These are phyloP conservation scores for Tetropium fuscum DNA, from an alignment of 2,888 invertebrate species.

Conservation along the genomic window DNA sequence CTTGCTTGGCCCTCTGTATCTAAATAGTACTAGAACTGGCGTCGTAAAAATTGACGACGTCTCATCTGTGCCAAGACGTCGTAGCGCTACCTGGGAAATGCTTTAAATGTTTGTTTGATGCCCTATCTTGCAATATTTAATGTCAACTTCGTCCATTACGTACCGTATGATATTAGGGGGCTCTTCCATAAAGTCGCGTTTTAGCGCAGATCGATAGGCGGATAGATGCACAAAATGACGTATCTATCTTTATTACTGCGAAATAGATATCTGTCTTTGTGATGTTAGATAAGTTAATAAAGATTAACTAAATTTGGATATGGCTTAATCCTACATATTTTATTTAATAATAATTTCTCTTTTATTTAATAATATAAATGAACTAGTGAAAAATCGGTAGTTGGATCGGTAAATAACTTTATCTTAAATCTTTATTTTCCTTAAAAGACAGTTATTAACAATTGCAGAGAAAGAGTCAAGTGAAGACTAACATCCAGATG, in stretches of 20 bases:
- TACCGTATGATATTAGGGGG: conserved; percentile 10
- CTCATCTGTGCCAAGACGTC: conserved; percentile 35
- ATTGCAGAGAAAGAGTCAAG: too few species aligned
- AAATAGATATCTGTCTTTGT: too few species aligned
- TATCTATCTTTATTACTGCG: not conserved
- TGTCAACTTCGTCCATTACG: conserved; percentile 23
- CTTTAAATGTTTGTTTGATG: conserved; percentile 33
- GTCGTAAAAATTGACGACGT: conserved; percentile 48
- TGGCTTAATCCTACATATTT: too few species aligned
- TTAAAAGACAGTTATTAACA: too few species aligned
- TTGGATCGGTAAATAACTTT: too few species aligned
- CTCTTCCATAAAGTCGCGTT: conserved; percentile 16
- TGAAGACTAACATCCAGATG: too few species aligned
- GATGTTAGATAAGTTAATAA: too few species aligned
- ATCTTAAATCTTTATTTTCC: too few species aligned
- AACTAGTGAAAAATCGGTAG: too few species aligned
- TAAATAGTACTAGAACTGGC: conserved; percentile 44
- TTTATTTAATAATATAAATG: too few species aligned
- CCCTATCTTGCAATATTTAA: conserved; percentile 12
- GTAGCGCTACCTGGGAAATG: conserved; percentile 38
- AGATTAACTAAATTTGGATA: too few species aligned
- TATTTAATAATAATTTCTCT: too few species aligned
- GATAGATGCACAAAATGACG: not conserved
- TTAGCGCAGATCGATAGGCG: conserved; percentile 1
- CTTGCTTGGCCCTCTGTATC: conserved; percentile 32